These are phyloP conservation scores for Promerops cafer DNA, from an alignment of 2,113 vertebrate species.

Conservation along the genomic window DNA sequence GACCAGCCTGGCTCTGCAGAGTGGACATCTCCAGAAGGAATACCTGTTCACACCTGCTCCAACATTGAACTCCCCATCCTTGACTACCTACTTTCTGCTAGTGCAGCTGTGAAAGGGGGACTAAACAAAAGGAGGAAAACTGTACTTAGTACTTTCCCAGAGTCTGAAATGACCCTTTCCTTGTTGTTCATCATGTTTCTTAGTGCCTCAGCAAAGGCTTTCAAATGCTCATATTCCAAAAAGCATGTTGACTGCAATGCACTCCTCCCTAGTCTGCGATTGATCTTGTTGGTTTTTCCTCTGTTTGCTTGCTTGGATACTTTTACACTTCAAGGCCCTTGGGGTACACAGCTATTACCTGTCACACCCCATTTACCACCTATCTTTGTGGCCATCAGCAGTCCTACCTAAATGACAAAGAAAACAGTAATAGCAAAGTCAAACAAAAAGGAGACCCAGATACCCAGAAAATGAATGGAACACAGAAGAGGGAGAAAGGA, in stretches of 20 bases:
- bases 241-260: not conserved
- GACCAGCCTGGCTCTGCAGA: not conserved
- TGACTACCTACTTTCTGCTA: not conserved
- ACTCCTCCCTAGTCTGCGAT: not conserved
- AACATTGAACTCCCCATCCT: not conserved
- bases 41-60: not conserved
- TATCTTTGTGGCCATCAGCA: not conserved
- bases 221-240: not conserved
- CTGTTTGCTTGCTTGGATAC: not conserved
- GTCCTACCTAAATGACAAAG: not conserved
- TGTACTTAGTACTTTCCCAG: not conserved
- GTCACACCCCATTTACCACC: not conserved
- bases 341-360: not conserved
- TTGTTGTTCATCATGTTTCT: not conserved
- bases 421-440: not conserved
- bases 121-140: not conserved
- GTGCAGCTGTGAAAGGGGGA: not conserved
- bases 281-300: not conserved
- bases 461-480: not conserved
- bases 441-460: not conserved
- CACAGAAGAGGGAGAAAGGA: not conserved
- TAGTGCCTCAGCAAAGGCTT: not conserved
- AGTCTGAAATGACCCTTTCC: not conserved
- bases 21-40: not conserved
- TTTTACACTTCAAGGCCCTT: not conserved